Evolutionary conservation across 1,140 invertebrate genomes (phyloP), one percentile per base, ranked within the genome.

Genomic region (Neodiprion virginianus): DNA sequence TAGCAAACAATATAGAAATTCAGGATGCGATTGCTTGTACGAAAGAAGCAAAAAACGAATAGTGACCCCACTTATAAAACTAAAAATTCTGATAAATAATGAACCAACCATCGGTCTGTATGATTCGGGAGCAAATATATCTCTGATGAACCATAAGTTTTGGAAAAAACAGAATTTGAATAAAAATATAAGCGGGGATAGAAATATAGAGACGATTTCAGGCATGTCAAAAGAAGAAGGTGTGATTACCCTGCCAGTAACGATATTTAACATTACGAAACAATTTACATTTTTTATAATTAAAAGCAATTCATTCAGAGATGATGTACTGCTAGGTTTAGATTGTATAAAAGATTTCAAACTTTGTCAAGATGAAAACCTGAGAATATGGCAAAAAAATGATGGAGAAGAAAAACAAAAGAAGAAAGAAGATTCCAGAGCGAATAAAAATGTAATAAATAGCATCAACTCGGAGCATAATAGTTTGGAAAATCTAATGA

Each of bases 91-190:
- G 10, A n/a, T 77, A 21, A 75, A 79, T 48, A 53, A 73, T 1
- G 48, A 71, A 8, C 49, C 67, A 73, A 72, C 72, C 11, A n/a
- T 66, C 48, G 77, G 61, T 8, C 17, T 75, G 49, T 78, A 79
- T 75, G 79, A 78, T 14, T 78, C 78, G 12, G 78, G 77, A 12
- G 72, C 74, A 71, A 79, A 79, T 49, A 67, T 79, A 12, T 79
- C 75, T 17, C 21, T 48, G 72, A 74, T 72, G 74, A 79, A 23
- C 65, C 40, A 75, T 48, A 9, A 71, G 47, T 14, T 17, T 14
- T 4, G 11, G 7, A 0, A 5, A 71, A 66, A 23, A 40, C 9
- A 14, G 4, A 72, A 69, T 50, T 5, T 40, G 28, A 40, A 40
- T 40, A 40, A 40, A 40, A 40, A 40, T 40, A 40, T 40, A 40